Base-by-base conservation (phyloP, 23 tunicate genomes). In the Halocynthia aurantium region DNA sequence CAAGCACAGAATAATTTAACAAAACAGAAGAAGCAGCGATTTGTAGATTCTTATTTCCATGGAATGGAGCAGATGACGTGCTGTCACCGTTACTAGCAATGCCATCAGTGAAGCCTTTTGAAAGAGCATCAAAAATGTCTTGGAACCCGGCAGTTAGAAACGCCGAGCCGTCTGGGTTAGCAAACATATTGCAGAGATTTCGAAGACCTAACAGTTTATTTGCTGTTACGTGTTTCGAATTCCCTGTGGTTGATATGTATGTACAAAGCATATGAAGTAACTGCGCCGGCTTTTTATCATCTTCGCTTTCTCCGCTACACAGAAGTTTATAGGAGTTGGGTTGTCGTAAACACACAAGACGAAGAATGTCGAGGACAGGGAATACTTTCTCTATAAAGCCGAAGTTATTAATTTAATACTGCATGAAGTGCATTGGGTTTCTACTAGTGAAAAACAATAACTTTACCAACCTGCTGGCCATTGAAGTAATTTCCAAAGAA, bases 291-390 rank as follows among this genome's bases (percentile, higher is more conserved):
- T 69, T 69, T 5, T 21, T 50, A 50, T 75, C 76, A 15, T 54
- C 63, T 8, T 52, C 62, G 57, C 22, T 8, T 55, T 62, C 56
- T 22, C 78, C 78, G 17, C 50, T 50, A 72, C 85, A 86, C 57
- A 83, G 53, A 7, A 73, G 7, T 55, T 68, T 69, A 57, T 68
- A 76, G 54, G 78, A 69, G 7, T 55, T 50, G 22, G 66, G 52
- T 7, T 76, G 84, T 22, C 69, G 54, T 17, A 76, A 65, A 69
- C 84, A 62, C 7, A 85, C 77, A 0, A 74, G 62, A 12, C 92
- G 55, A 0, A 86, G 56, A 10, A 86, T n/a, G 51, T 86, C 92
- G 50, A 86, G 77, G 8, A 78, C 92, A 58, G 92, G 92, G 31
- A 86, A 69, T 12, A 81, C 51, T 18, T 62, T 21, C 5, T 77